Evolutionary conservation across 2,888 invertebrate species (phyloP).

Genomic region (Julus scanicus): DNA sequence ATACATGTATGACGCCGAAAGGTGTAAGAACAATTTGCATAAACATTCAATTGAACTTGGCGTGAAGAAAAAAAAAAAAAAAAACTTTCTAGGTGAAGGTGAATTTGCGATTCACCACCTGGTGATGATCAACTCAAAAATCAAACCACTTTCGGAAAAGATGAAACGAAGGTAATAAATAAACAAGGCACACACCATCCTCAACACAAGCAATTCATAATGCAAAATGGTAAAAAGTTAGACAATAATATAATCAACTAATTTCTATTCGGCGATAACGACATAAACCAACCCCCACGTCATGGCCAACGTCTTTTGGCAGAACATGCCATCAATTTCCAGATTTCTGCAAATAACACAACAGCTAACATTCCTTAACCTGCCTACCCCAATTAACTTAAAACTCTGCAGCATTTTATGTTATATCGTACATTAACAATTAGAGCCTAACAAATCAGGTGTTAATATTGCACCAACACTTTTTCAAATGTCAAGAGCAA

Average conservation of each 20-base stretch:
- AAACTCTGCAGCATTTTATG: too few relatives aligned
- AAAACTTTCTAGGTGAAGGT: constrained; percentile 23
- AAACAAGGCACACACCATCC: neutral
- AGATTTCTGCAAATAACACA: too few relatives aligned
- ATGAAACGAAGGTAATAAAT: neutral
- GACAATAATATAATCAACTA: constrained; percentile 9
- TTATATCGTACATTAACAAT: too few relatives aligned
- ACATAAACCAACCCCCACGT: neutral
- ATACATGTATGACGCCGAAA: neutral
- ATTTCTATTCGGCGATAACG: constrained; percentile 32
- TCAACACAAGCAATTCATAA: neutral
- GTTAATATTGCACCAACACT: too few relatives aligned
- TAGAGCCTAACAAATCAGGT: too few relatives aligned
- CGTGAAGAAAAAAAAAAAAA: neutral
- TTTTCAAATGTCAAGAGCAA: too few relatives aligned
- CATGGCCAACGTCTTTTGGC: neutral
- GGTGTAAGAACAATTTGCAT: neutral
- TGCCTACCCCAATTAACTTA: too few relatives aligned
- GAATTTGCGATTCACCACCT: constrained; percentile 9
- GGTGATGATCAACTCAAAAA: neutral
- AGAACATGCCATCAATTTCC: too few relatives aligned
- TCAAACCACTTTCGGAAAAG: constrained; percentile 41
- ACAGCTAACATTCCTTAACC: too few relatives aligned
- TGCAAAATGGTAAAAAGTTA: neutral
- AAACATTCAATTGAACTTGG: constrained; percentile 32